Evolutionary conservation across 2,113 vertebrate genomes (phyloP), one percentile per base, ranked within the genome.

Genomic region (Regulus satrapa): DNA sequence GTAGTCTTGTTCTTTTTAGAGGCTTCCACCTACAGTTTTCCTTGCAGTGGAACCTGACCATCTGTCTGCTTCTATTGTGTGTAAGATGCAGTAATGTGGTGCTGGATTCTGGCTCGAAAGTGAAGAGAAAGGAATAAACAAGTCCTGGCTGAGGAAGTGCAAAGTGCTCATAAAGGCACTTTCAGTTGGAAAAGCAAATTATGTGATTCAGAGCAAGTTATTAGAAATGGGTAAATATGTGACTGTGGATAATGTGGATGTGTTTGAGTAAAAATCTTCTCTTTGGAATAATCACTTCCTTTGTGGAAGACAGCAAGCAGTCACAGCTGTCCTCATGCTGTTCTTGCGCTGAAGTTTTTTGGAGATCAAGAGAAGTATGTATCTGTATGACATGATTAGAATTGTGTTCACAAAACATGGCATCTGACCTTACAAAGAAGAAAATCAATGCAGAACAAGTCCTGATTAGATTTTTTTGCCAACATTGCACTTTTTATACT

Each of bases 361-460:
- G 15, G 59, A 73, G 41, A 45, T 28, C 3, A 31, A 56, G 26
- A 56, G 71, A 63, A 64, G 85, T 18, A 34, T 48, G 21, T 75
- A 38, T 74, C 51, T 51, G 64, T 29, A 9, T 54, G 85, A 73
- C 59, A 41, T 18, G 72, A 85, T 91, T 89, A 94, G 80, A 88
- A 92, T 75, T 83, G 61, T 67, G 59, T 77, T 89, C 77, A 73
- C 58, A 74, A 78, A 73, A 85, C 54, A n/a, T 52, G 84, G 20
- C 77, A 89, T 25, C 46, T 79, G 59, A 77, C 75, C 58, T 88
- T 88, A 77, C 25, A 48, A 40, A 84, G 73, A 81, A 86, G 52
- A 71, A 96, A 94, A 91, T 88, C 94, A 69, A 73, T 91, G 64
- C 20, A 71, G 55, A 78, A 73, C 69, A 77, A 90, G 72, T 59